Evolutionary conservation across 2,113 vertebrate species (phyloP).

Genomic region (Archilochus colubris): DNA sequence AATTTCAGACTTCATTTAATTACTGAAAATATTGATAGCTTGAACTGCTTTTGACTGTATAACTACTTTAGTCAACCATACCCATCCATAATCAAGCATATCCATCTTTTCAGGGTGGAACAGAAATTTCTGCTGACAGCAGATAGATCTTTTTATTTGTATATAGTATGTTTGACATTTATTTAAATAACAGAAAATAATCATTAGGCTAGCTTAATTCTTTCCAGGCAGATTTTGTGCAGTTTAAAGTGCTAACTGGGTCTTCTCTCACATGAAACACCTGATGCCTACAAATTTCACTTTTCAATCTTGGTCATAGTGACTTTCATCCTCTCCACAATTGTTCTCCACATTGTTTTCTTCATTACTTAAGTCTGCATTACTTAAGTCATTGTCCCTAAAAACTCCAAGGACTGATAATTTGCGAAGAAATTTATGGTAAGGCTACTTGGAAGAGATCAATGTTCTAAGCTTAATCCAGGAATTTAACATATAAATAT

Average conservation of each 20-base stretch:
- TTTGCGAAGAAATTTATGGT: not conserved
- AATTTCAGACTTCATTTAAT: constrained; percentile 5
- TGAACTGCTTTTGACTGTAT: not conserved
- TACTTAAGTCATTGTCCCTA: not conserved
- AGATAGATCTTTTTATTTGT: not conserved
- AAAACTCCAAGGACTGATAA: not conserved
- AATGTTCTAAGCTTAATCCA: not conserved
- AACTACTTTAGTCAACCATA: constrained; percentile 9
- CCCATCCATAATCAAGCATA: not conserved
- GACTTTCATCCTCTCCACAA: not conserved
- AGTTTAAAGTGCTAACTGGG: not conserved
- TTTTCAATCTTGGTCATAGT: not conserved
- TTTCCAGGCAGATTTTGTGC: not conserved
- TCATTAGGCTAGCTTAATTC: not conserved
- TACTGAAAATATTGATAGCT: not conserved
- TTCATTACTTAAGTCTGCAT: not conserved
- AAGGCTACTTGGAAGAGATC: not conserved
- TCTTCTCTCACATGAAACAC: not conserved
- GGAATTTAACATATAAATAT: not conserved
- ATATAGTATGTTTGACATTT: not conserved
- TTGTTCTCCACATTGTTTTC: not conserved
- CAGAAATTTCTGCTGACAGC: constrained; percentile 5
- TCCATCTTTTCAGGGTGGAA: not conserved
- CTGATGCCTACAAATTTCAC: not conserved
- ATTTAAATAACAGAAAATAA: not conserved